Evolutionary conservation across 2,113 vertebrate species (phyloP), one percentile per base, ranked within the genome.

Genomic region (Mixornis gularis): DNA sequence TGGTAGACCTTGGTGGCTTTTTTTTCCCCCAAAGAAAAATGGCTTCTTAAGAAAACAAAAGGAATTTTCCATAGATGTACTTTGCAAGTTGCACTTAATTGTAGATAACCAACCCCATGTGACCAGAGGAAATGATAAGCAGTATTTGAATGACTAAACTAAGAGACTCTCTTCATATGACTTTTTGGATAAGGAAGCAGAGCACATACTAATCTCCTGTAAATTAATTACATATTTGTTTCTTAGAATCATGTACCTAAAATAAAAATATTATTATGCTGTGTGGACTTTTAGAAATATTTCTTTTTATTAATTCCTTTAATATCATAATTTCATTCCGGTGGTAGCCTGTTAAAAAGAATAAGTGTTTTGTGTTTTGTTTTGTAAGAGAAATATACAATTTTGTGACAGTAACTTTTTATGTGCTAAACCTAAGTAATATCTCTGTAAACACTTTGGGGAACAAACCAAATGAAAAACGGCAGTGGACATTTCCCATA

Each of bases 391-490:
- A 71, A 41, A 43, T 56, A 69, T 34, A 79, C 34, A 66, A 59
- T 74, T 70, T 84, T 34, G 43, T 87, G 83, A 91, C 84, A 79
- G 51, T 91, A 72, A 89, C 70, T 92, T 51, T 69, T 94, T 49
- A 58, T 6, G 6, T 76, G 59, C 44, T 87, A 81, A 85, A 89
- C 11, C 24, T 55, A 91, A 79, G 64, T 65, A 89, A 86, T 69
- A 65, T 29, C 60, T 48, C 63, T 60, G 46, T 72, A 79, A 91
- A 89, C 3, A 22, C 80, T 89, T 74, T 18, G 71, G 51, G 74
- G 79, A 80, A 63, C 62, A 92, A 70, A 77, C 8, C 17, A 69
- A 79, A 55, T 85, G 79, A 95, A 89, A 89, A 94, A 91, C 74
- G n/a, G 52, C 46, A 80, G 25, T 81, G 65, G 38, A 64, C 30